These are phyloP conservation scores for Acanthiza pusilla DNA, from an alignment of 2,797 vertebrate genomes.

Conservation along the genomic window DNA sequence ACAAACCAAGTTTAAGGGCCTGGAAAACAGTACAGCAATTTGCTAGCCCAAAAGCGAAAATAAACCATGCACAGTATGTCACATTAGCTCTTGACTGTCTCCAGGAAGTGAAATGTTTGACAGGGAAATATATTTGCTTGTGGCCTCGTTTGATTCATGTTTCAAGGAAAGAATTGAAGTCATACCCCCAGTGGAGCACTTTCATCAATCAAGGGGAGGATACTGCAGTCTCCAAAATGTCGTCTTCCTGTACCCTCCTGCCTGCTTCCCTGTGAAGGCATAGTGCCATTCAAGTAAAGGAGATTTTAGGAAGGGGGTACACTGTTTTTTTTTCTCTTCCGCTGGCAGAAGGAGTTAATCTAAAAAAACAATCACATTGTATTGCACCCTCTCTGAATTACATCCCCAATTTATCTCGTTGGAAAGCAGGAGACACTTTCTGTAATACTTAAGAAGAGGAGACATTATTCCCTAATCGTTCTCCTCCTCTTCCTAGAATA, in stretches of 20 bases:
- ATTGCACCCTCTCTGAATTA: background rate
- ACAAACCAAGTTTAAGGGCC: constrained; percentile 10
- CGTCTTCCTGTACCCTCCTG: background rate
- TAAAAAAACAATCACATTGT: background rate
- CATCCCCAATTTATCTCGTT: background rate
- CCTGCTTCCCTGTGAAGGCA: background rate
- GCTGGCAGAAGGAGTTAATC: background rate
- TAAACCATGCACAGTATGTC: background rate
- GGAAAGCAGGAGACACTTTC: background rate
- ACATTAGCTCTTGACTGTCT: constrained; percentile 42
- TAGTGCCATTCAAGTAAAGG: background rate
- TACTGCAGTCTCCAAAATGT: background rate
- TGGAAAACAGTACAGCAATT: constrained; percentile 9
- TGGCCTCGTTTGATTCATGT: constrained; percentile 43
- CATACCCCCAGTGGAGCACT: background rate
- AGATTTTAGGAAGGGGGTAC: background rate
- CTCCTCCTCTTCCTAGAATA: background rate
- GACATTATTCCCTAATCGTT: background rate
- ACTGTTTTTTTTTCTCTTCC: background rate
- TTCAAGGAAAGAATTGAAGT: constrained; percentile 49
- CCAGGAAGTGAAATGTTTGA: constrained; percentile 56
- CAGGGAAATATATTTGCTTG: constrained; percentile 47
- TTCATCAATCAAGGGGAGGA: background rate
- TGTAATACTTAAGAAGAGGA: background rate
- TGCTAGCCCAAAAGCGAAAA: constrained; percentile 12